These are phyloP conservation scores for Peromyscus leucopus DNA, from an alignment of 2,113 vertebrate genomes.

Conservation along the genomic window DNA sequence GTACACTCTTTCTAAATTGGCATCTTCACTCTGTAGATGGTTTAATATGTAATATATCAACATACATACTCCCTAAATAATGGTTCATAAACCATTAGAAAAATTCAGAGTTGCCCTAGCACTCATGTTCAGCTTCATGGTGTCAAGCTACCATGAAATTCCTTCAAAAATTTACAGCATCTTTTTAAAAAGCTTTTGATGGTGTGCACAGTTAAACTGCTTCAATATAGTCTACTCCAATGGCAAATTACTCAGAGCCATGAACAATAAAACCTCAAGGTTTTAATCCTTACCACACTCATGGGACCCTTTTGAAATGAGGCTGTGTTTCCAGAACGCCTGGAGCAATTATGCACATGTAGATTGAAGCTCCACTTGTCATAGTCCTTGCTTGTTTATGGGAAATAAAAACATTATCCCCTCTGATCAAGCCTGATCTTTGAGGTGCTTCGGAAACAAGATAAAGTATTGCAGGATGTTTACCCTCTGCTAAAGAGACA, in stretches of 20 bases:
- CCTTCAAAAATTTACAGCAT: background rate
- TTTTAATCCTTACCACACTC: slow-evolving; percentile 2
- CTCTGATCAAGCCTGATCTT: background rate
- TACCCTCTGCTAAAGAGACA: background rate
- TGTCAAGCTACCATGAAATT: background rate
- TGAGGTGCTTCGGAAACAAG: background rate
- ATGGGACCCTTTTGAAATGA: background rate
- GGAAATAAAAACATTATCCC: background rate
- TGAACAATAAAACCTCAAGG: background rate
- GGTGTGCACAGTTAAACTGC: background rate
- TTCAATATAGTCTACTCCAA: slow-evolving; percentile 21
- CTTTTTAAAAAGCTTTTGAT: slow-evolving; percentile 37
- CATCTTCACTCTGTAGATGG: background rate
- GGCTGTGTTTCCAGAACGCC: background rate
- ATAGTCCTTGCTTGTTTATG: background rate
- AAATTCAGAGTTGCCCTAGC: background rate
- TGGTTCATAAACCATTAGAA: slow-evolving; percentile 1
- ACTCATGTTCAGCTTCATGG: slow-evolving; percentile 23
- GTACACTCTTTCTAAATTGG: background rate
- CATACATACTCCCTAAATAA: background rate
- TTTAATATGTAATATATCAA: background rate
- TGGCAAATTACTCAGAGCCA: slow-evolving; percentile 42
- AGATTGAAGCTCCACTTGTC: background rate
- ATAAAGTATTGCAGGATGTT: background rate
- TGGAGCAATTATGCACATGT: background rate